A percentile compares a stretch with the other conserved stretches of the same genome.
Evolutionary conservation across 1,140 invertebrate genomes (phyloP).

Genomic region (Brachionus rubens): DNA sequence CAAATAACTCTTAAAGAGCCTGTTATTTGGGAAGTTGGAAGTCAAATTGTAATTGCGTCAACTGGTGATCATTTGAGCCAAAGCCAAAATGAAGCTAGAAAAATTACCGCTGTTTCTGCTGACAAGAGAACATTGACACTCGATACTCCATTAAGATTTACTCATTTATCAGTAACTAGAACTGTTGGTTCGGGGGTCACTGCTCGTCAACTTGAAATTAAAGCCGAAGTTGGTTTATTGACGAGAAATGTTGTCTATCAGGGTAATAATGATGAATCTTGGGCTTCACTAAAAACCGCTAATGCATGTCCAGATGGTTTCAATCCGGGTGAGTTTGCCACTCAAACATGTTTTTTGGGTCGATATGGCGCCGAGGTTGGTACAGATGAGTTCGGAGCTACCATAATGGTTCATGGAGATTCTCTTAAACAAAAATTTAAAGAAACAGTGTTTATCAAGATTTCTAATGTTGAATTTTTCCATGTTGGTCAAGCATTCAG

Average conservation of each 20-base stretch:
- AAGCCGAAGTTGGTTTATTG: slow-evolving; percentile 49
- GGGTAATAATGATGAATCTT: slow-evolving; percentile 49
- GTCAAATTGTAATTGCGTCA: slow-evolving; percentile 57
- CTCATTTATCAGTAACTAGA: slow-evolving; percentile 46
- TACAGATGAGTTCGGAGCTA: slow-evolving; percentile 55
- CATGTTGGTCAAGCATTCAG: slow-evolving; percentile 57
- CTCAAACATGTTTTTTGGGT: slow-evolving; percentile 56
- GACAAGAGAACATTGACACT: slow-evolving; percentile 52
- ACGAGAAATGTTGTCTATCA: slow-evolving; percentile 47
- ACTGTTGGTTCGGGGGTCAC: neutral
- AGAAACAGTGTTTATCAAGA: neutral
- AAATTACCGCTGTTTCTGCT: slow-evolving; percentile 50
- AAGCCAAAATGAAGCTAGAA: slow-evolving; percentile 50
- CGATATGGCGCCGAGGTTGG: slow-evolving; percentile 54
- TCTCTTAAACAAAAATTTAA: neutral
- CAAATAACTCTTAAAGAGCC: slow-evolving; percentile 49
- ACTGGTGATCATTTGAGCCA: slow-evolving; percentile 52
- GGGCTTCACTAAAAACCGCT: slow-evolving; percentile 47
- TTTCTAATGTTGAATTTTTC: slow-evolving; percentile 47
- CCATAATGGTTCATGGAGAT: slow-evolving; percentile 53
- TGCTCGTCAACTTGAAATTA: slow-evolving; percentile 39
- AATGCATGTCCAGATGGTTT: slow-evolving; percentile 55
- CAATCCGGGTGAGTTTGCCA: slow-evolving; percentile 55
- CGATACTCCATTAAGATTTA: slow-evolving; percentile 50
- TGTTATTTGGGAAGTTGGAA: slow-evolving; percentile 54